These are phyloP conservation scores for Cyphomyrmex costatus DNA, from an alignment of 1,140 invertebrate genomes.

Conservation along the genomic window DNA sequence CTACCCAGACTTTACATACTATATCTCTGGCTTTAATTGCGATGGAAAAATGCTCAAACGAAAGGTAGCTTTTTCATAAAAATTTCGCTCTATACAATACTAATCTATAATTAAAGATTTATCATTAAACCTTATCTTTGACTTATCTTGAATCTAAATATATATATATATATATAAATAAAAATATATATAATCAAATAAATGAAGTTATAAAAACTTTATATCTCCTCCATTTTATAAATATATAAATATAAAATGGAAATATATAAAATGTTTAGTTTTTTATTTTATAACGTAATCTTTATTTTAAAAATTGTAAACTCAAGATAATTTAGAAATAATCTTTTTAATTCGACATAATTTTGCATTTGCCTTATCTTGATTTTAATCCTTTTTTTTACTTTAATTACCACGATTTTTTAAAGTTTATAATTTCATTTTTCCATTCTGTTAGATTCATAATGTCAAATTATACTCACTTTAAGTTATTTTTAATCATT, in stretches of 20 bases:
- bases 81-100: background rate
- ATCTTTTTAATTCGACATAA: background rate
- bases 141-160: background rate
- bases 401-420: background rate
- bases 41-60: background rate
- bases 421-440: background rate
- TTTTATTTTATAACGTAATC: background rate
- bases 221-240: background rate
- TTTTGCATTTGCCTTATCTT: background rate
- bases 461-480: too few species aligned
- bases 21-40: background rate
- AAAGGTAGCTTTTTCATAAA: background rate
- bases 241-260: too few species aligned
- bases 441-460: background rate
- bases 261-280: background rate
- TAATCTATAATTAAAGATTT: background rate
- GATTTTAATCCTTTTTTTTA: background rate
- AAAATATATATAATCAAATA: background rate
- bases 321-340: constrained; percentile 7
- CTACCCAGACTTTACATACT: background rate
- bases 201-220: background rate
- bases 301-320: background rate
- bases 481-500: too few species aligned
- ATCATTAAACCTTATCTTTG: constrained; percentile 13
- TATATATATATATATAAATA: background rate